Evolutionary conservation across 1,140 invertebrate genomes (phyloP).

Genomic region (Bursaphelenchus mucronatus): DNA sequence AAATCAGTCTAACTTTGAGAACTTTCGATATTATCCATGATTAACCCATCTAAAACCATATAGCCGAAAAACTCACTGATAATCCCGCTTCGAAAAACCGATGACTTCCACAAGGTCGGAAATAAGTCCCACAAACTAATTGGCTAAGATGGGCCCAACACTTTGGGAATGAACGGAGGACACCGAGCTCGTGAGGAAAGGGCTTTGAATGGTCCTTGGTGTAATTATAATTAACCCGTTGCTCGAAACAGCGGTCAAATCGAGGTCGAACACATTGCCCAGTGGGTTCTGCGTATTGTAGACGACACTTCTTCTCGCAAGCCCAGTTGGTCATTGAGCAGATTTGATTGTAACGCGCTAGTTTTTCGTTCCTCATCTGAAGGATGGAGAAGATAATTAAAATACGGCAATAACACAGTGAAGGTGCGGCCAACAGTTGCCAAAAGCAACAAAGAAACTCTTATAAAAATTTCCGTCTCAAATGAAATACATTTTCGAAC

Average conservation of each 20-base stretch:
- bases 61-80: constrained; percentile 1
- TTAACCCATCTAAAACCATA: too few species aligned
- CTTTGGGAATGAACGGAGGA: constrained; percentile 10
- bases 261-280: neutral
- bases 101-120: constrained; percentile 1
- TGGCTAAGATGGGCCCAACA: constrained; percentile 12
- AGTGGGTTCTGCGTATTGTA: constrained; percentile 1
- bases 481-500: too few species aligned
- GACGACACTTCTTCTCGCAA: constrained; percentile 4
- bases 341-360: constrained; percentile 4
- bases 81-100: constrained; percentile 2
- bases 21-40: neutral
- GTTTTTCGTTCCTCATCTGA: neutral
- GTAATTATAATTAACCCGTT: constrained; percentile 3
- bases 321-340: constrained; percentile 9
- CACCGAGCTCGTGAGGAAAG: neutral
- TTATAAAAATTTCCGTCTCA: too few species aligned
- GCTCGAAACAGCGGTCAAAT: constrained; percentile 2
- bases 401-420: too few species aligned
- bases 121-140: constrained; percentile 9
- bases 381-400: neutral
- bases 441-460: too few species aligned
- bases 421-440: too few species aligned
- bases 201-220: constrained; percentile 6
- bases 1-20: neutral